Base-by-base conservation (phyloP, 2,888 invertebrate species). In the Anthophora plumipes region DNA sequence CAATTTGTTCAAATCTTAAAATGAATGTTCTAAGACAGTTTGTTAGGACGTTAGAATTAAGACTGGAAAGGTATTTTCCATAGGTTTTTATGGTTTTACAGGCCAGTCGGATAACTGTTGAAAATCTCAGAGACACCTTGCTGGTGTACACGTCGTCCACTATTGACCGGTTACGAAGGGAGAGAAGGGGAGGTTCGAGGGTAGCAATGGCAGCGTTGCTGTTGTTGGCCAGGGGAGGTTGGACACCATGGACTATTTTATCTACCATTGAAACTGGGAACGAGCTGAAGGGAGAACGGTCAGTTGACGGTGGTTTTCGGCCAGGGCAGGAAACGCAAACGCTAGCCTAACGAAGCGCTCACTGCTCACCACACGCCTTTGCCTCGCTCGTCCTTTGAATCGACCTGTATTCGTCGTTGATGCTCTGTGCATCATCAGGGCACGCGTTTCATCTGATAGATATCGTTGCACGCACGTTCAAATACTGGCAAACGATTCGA, bases 231-330 rank as follows among this genome's bases (percentile, higher is more conserved):
- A n/a, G 31, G 31, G 80, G 78, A 80, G 84, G 73, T 82, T 84
- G 87, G 83, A 79, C 81, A 80, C 66, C 63, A 80, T 84, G 84
- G 1, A 4, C 80, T 83, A 84, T 89, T 89, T 89, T 89, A 87
- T 86, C 87, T 86, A 80, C 84, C 86, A 88, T 88, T 86, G 85
- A 89, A 88, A 88, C 84, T 87, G 83, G n/a, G 87, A 85, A 83
- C 85, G 83, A 48, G 75, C 66, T 59, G 63, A 72, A 57, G 60
- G 78, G 57, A 57, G 67, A 64, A 64, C 55, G 76, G 71, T 60
- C 64, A 70, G 81, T 83, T 76, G 81, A 75, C 74, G 86, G 74
- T 81, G 80, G 85, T 88, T 89, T 88, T 87, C 84, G 82, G 80
- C 57, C 76, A 84, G 70, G 77, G 64, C 43, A 84, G 83, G 82